Evolutionary conservation across 2,113 vertebrate species (phyloP), one percentile per base, ranked within the genome.

Genomic region (Trematomus loennbergii): DNA sequence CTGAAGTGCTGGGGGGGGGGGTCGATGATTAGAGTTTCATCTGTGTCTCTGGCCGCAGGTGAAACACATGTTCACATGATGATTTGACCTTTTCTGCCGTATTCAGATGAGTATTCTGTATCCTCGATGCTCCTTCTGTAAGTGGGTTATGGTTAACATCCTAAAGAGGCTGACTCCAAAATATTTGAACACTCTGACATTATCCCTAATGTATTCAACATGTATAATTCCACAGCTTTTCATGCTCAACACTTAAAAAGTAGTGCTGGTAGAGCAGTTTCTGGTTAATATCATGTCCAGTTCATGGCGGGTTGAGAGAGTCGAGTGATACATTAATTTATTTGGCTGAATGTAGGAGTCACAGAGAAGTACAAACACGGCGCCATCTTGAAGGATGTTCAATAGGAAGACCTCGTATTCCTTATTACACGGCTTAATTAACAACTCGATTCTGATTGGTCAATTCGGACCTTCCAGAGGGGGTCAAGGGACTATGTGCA

Each of bases 1-100:
- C 69, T 71, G 68, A 81, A 69, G 72, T 15, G 22, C 63, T 58
- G 40, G 11, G 66, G 66, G 74, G 78, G 33, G 36, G 36, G 84
- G 82, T 60, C 84, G 90, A 85, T 90, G 87, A 87, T 86, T 70
- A 64, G 60, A 68, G 80, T 67, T 64, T 76, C 72, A 80, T 89
- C 79, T 82, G 88, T 72, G 80, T 84, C 79, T 84, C 64, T 89
- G 77, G 82, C 90, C 84, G 60, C 68, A 54, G 82, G 89, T 88
- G 61, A 72, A 88, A 91, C 87, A 91, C 84, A 89, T 89, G 85
- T 85, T 86, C 74, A 29, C 81, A 87, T 83, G 83, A 81, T 79
- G 85, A 72, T 76, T 79, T 92, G 89, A 92, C 92, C 92, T 92
- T 94, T 91, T 52, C 49, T 43, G 75, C 58, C 49, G 74, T 50